Conservation (phyloP, 2,888 invertebrate species). For the Cyclophora punctaria region DNA sequence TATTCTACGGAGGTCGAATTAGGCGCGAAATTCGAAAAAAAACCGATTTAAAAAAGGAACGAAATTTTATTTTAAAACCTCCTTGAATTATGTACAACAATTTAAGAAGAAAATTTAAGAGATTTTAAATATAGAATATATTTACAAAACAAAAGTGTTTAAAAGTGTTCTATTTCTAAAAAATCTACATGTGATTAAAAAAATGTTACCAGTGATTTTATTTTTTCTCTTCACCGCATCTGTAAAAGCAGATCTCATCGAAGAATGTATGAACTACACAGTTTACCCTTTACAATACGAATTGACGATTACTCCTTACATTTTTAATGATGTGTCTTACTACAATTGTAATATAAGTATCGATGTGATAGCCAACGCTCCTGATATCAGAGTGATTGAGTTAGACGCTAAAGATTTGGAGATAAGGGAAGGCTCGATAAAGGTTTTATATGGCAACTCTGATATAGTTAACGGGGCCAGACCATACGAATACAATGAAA, state of each 20-base stretch:
- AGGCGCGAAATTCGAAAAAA: slow-evolving; percentile 8
- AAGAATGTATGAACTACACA: slow-evolving; percentile 65
- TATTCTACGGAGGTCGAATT: slow-evolving; percentile 14
- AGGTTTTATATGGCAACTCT: slow-evolving; percentile 38
- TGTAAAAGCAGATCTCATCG: slow-evolving; percentile 39
- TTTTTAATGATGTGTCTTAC: slow-evolving; percentile 37
- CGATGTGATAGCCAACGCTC: slow-evolving; percentile 55
- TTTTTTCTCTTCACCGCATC: slow-evolving; percentile 30
- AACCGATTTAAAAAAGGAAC: too few relatives aligned
- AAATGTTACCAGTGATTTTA: slow-evolving; percentile 28
- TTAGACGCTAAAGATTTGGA: slow-evolving; percentile 51
- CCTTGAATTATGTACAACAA: too few relatives aligned
- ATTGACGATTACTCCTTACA: slow-evolving; percentile 45
- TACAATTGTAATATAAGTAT: slow-evolving; percentile 56
- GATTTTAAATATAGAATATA: too few relatives aligned
- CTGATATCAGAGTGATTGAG: slow-evolving; percentile 47
- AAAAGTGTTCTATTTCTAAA: slow-evolving; percentile 5
- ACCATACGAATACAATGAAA: slow-evolving; percentile 44
- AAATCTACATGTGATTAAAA: slow-evolving; percentile 8
- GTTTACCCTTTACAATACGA: slow-evolving; percentile 67
- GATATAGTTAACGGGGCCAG: slow-evolving; percentile 46
- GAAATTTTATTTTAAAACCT: too few relatives aligned
- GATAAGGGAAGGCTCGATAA: slow-evolving; percentile 37
- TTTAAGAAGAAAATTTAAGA: too few relatives aligned
- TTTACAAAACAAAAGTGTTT: background rate